Conservation (phyloP, 2,113 vertebrate genomes). For the Rhinoderma darwinii region DNA sequence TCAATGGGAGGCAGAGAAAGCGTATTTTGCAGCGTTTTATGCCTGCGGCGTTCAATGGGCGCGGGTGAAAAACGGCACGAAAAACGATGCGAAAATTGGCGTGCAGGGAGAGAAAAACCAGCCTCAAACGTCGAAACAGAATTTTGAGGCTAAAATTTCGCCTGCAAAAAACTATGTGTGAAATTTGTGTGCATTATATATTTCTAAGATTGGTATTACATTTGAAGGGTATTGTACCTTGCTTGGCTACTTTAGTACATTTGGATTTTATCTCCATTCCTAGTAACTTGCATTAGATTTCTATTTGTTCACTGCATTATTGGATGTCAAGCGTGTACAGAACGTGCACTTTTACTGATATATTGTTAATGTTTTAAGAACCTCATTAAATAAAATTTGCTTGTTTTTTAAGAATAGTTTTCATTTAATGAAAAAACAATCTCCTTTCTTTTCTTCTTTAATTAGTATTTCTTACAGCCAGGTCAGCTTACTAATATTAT, state of each 20-base stretch:
- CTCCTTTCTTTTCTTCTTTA: slow-evolving; percentile 12
- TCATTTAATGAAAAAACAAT: not conserved
- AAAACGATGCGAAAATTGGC: too few species aligned
- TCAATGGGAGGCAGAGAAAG: too few species aligned
- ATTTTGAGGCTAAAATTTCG: too few species aligned
- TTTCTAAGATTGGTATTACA: not conserved
- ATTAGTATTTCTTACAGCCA: slow-evolving; percentile 30
- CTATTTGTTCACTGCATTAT: not conserved
- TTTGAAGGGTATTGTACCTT: not conserved
- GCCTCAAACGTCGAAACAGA: too few species aligned
- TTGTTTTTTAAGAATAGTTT: not conserved
- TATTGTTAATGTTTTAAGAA: not conserved
- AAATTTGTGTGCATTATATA: too few species aligned
- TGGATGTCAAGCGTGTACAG: not conserved
- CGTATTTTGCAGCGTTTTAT: too few species aligned
- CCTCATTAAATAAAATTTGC: not conserved
- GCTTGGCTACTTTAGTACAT: not conserved
- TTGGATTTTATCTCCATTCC: not conserved
- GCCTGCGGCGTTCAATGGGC: too few species aligned
- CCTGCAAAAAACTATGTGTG: too few species aligned
- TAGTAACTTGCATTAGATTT: not conserved
- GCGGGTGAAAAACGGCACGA: too few species aligned
- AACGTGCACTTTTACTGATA: not conserved
- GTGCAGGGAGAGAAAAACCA: too few species aligned
- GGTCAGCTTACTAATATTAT: slow-evolving; percentile 30